phyloP scores from a whole-genome alignment of 1,140 invertebrate species.

The Polyergus mexicanus region DNA sequence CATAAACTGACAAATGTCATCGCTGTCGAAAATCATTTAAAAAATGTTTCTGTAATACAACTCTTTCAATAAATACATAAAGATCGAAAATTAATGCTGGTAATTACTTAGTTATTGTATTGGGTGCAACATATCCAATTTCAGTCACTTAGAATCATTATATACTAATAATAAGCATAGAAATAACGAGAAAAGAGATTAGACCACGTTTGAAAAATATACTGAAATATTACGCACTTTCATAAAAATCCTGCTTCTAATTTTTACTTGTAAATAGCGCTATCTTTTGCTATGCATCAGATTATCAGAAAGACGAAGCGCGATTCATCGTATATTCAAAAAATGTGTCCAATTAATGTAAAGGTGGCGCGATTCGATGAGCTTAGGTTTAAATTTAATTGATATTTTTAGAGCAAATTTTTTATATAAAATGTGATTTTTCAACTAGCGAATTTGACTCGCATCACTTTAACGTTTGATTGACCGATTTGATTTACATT shows the following conservation, averaged over 20 bases:
- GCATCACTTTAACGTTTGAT: not conserved
- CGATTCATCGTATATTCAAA: conserved; percentile 7
- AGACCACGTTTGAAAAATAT: not conserved
- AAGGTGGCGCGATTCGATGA: not conserved
- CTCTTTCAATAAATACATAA: not conserved
- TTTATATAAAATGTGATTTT: conserved; percentile 5
- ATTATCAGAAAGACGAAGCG: not conserved
- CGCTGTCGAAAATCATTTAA: not conserved
- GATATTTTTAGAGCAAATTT: conserved; percentile 28
- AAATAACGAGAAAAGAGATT: not conserved
- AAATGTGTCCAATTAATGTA: not conserved
- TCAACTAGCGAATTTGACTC: conserved; percentile 7
- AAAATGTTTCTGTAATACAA: not conserved
- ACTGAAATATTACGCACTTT: not conserved
- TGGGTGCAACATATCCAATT: not conserved
- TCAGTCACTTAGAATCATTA: not conserved
- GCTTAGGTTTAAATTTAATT: conserved; percentile 1
- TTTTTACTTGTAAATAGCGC: conserved; percentile 27
- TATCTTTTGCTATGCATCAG: conserved; percentile 11
- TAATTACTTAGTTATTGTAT: not conserved
- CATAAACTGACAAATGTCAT: too few species aligned
- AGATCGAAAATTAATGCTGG: not conserved
- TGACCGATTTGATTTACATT: conserved; percentile 10
- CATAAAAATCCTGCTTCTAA: conserved; percentile 19
- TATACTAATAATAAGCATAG: not conserved